Evolutionary conservation across 2,888 invertebrate species (phyloP).

Genomic region (Galeopsomyia nigrocyanea): DNA sequence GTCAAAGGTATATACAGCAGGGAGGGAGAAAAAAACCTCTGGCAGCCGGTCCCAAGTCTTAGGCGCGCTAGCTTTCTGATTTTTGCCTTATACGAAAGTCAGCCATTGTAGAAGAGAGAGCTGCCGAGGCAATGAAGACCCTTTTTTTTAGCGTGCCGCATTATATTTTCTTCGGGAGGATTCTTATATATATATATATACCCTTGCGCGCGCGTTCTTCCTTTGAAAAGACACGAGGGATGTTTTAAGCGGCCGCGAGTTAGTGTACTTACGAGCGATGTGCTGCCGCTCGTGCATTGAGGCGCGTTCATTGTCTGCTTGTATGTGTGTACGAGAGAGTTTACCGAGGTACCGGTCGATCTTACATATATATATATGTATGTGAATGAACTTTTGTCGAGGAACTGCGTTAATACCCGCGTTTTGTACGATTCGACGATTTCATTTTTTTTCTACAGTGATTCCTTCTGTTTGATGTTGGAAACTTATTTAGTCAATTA

Average conservation of each 20-base stretch:
- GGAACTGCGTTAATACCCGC: slow-evolving; percentile 14
- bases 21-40: slow-evolving; percentile 43
- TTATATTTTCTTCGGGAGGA: slow-evolving; percentile 10
- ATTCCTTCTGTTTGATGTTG: not conserved
- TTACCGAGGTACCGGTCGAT: too few species aligned
- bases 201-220: slow-evolving; percentile 2
- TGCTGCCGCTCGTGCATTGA: slow-evolving; percentile 26
- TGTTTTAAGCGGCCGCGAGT: slow-evolving; percentile 32
- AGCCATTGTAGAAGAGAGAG: slow-evolving; percentile 64
- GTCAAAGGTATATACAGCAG: slow-evolving; percentile 27
- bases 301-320: not conserved
- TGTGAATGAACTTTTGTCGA: not conserved
- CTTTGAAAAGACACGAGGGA: slow-evolving; percentile 14
- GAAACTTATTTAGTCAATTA: not conserved
- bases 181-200: not conserved
- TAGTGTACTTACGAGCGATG: slow-evolving; percentile 11
- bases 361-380: too few species aligned
- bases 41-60: slow-evolving; percentile 49
- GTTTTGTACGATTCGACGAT: slow-evolving; percentile 20
- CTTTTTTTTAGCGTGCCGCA: not conserved
- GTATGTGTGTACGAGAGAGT: not conserved
- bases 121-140: slow-evolving; percentile 9
- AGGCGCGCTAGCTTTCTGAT: slow-evolving; percentile 67
- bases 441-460: slow-evolving; percentile 16
- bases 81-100: slow-evolving; percentile 68